These are phyloP conservation scores for Gymnosoma rotundatum DNA, from an alignment of 2,888 invertebrate species.

Conservation along the genomic window DNA sequence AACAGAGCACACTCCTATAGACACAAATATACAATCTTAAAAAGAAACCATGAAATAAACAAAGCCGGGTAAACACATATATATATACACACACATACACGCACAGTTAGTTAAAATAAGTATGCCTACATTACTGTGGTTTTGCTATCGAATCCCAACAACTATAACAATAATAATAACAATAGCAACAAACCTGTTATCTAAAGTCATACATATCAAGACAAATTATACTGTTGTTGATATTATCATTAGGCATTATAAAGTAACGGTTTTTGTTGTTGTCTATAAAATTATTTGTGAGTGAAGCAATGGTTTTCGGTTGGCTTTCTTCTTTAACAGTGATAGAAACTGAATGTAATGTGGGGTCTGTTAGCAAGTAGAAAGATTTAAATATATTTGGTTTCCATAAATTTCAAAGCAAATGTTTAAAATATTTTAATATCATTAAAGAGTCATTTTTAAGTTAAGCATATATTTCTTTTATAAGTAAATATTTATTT, in stretches of 20 bases:
- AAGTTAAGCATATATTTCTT: not conserved
- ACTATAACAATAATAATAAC: constrained; percentile 1
- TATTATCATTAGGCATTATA: constrained; percentile 63
- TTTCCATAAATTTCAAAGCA: not conserved
- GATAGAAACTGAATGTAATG: not conserved
- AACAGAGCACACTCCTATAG: constrained; percentile 2
- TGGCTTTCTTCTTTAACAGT: not conserved
- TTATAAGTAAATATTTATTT: not conserved
- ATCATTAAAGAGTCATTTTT: not conserved
- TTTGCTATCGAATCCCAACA: constrained; percentile 15
- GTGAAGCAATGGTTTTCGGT: not conserved
- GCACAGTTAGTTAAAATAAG: not conserved
- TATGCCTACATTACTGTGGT: constrained; percentile 44
- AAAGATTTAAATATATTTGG: not conserved
- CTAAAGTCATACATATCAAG: constrained; percentile 19
- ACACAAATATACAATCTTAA: constrained; percentile 22
- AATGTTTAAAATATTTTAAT: not conserved
- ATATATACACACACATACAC: not conserved
- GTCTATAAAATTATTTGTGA: not conserved
- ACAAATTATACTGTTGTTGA: constrained; percentile 66
- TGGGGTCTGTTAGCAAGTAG: not conserved
- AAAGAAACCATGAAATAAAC: constrained; percentile 50
- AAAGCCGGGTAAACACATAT: not conserved
- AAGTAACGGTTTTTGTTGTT: constrained; percentile 25
- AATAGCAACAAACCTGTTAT: no score